Conservation (phyloP, 2,113 vertebrate species). For the Pithys albifrons region DNA sequence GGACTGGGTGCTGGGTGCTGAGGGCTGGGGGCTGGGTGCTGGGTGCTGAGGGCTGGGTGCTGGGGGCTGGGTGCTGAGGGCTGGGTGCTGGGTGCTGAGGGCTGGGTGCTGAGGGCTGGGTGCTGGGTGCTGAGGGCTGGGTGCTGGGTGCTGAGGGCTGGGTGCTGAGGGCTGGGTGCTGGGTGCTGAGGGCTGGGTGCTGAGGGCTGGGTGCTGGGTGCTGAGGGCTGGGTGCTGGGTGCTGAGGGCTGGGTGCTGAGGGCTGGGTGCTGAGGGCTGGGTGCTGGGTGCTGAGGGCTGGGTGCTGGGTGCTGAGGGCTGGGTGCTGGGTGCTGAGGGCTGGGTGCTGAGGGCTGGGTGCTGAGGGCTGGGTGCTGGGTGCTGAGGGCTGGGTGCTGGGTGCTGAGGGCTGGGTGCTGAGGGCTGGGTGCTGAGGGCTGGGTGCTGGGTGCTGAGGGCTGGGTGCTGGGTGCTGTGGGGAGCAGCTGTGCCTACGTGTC, state of each 20-base stretch:
- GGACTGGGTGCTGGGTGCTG: neutral
- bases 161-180: neutral
- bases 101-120: neutral
- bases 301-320: neutral
- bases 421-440: no score
- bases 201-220: no score
- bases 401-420: no score
- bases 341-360: neutral
- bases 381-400: no score
- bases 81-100: neutral
- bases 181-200: neutral
- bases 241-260: neutral
- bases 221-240: no score
- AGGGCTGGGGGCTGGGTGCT: neutral
- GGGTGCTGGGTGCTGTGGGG: neutral
- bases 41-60: neutral
- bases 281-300: no score
- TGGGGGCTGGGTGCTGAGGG: neutral
- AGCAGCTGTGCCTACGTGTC: slow-evolving; percentile 28
- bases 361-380: no score
- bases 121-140: neutral
- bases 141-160: neutral
- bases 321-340: neutral
- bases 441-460: neutral
- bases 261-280: neutral